Conservation (phyloP, 2,113 vertebrate species). For the Gymnocephalus cernua region DNA sequence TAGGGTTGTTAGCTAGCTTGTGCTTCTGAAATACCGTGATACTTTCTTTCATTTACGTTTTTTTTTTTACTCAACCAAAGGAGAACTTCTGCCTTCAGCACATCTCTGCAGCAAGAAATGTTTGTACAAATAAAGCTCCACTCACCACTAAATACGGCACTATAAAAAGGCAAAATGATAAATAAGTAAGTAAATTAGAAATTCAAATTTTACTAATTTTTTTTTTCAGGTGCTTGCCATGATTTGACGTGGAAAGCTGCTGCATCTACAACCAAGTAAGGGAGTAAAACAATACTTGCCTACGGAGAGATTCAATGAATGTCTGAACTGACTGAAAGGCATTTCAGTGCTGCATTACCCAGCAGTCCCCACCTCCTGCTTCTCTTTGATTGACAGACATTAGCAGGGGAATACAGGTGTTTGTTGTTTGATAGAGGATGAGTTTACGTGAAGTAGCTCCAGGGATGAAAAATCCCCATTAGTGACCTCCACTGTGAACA, state of each 20-base stretch:
- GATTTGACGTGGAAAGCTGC: constrained; percentile 17
- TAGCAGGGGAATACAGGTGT: constrained; percentile 69
- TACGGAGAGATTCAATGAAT: constrained; percentile 45
- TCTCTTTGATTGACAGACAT: constrained; percentile 48
- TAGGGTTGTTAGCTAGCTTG: neutral
- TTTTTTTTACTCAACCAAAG: neutral
- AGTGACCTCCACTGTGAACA: constrained; percentile 65
- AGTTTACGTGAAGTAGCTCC: constrained; percentile 66
- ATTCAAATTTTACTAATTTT: constrained; percentile 2
- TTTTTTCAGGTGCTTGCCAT: neutral
- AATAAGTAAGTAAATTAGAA: neutral
- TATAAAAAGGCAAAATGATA: neutral
- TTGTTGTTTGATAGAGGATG: constrained; percentile 68
- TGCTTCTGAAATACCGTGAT: neutral
- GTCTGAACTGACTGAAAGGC: constrained; percentile 61
- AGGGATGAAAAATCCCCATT: constrained; percentile 73
- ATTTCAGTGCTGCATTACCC: constrained; percentile 58
- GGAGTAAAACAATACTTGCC: constrained; percentile 36
- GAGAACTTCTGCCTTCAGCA: constrained; percentile 1
- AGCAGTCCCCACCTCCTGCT: constrained; percentile 45
- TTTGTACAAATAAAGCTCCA: constrained; percentile 14
- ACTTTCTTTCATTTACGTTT: too few relatives aligned
- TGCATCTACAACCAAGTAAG: constrained; percentile 13
- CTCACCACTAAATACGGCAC: neutral
- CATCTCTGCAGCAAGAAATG: neutral